Evolutionary conservation across 2,113 vertebrate species (phyloP), one percentile per base, ranked within the genome.

Genomic region (Pantherophis guttatus): DNA sequence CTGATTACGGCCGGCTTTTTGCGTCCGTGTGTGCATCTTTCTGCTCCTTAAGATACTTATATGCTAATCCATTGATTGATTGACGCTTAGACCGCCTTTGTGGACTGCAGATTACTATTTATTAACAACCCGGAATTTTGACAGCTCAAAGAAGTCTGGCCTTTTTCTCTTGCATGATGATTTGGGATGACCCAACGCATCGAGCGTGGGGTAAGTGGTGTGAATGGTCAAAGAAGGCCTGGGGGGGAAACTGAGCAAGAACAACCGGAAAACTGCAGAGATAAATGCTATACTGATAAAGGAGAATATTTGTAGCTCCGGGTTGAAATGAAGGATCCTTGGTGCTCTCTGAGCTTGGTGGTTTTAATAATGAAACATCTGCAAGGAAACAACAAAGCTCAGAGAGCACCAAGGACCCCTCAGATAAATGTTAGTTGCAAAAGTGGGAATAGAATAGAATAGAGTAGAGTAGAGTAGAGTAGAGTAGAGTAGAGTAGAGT

Each of bases 111-210:
- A 93, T 96, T 94, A 94, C 88, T 93, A 90, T 90, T 95, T 90
- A 95, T 95, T 94, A 95, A 90, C 19, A 65, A 65, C 91, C 95
- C 97, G 52, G 85, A 92, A 94, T 97, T 96, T 58, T 91, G 94
- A 75, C 93, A 81, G 85, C 81, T 93, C 93, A 65, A 89, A 91
- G 59, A 50, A 88, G 90, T n/a, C 23, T 59, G 8, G 6, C 54
- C 75, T 94, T 94, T 81, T 93, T 93, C 91, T 93, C 89, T 50
- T 91, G 58, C 15, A 15, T 85, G 48, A 93, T 90, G 33, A 92
- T 95, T 96, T 95, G 90, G 95, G 89, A 87, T 87, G 92, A 93
- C 48, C 50, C 12, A 5, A 62, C 13, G 24, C 55, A 54, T 81
- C 13, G 7, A 75, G n/a, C 5, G 0, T 44, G 13, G 19, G 12